Evolutionary conservation across 1,140 invertebrate species (phyloP).

Genomic region (Sesamia nonagrioides): DNA sequence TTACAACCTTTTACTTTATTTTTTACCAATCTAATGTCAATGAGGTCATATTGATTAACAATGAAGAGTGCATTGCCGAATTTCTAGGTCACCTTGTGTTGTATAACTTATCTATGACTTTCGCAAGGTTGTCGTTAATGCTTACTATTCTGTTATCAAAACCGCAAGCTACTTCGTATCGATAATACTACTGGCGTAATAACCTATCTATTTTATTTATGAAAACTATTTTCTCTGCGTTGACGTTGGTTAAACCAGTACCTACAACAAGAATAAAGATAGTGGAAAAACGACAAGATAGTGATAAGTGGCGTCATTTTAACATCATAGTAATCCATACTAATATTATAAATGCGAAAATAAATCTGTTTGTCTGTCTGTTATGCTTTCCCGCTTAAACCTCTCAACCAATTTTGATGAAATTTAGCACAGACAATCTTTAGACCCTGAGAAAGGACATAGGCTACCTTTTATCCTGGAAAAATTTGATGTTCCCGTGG

Average conservation of each 20-base stretch:
- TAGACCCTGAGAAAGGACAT: no score
- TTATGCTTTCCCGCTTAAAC: no score
- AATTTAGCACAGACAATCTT: no score
- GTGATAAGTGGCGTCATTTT: neutral
- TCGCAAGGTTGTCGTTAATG: constrained; percentile 50
- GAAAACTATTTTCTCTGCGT: neutral
- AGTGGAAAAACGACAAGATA: neutral
- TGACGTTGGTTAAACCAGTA: neutral
- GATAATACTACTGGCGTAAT: constrained; percentile 20
- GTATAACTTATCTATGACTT: constrained; percentile 49
- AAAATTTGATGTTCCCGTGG: no score
- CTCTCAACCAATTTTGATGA: no score
- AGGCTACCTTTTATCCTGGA: no score
- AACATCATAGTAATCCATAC: no score
- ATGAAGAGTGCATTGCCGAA: constrained; percentile 44
- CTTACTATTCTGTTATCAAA: constrained; percentile 44
- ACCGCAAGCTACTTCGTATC: constrained; percentile 14
- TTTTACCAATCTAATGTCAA: constrained; percentile 15
- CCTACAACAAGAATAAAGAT: neutral
- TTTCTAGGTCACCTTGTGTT: constrained; percentile 49
- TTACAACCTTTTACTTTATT: neutral
- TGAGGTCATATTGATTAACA: constrained; percentile 29
- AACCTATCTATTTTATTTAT: neutral
- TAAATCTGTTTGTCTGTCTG: no score
- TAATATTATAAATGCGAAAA: no score